Conservation (phyloP, 2,797 vertebrate genomes). For the Catostomus latipinnis region DNA sequence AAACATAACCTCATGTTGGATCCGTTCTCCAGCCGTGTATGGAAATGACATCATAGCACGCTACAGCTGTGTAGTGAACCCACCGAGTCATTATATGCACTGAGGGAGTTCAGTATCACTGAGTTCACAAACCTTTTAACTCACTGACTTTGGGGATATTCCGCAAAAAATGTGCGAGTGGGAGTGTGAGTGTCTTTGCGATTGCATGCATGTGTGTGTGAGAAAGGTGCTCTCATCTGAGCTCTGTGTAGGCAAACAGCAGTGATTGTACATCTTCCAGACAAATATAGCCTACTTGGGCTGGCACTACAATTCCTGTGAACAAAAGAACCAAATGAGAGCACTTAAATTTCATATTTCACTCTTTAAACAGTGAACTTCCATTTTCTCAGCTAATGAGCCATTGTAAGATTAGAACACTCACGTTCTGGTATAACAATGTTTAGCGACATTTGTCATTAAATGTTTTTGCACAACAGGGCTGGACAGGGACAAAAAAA, state of each 20-base stretch:
- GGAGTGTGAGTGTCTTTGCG: background rate
- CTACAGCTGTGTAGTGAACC: slow-evolving; percentile 22
- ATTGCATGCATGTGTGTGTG: background rate
- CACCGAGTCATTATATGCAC: background rate
- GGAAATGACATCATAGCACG: background rate
- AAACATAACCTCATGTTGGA: background rate
- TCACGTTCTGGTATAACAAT: background rate
- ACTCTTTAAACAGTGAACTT: slow-evolving; percentile 8
- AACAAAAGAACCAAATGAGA: slow-evolving; percentile 1
- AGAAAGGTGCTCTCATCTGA: background rate
- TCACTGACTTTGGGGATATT: background rate
- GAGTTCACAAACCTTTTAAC: slow-evolving; percentile 8
- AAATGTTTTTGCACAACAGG: background rate
- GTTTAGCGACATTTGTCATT: background rate
- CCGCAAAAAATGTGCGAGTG: background rate
- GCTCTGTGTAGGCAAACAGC: background rate
- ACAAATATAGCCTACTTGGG: background rate
- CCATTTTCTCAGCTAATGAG: background rate
- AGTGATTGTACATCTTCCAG: background rate
- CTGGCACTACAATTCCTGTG: background rate
- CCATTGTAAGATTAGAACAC: background rate
- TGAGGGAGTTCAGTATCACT: slow-evolving; percentile 31
- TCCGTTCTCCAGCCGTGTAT: background rate
- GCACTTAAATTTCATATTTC: background rate
- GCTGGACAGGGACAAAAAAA: too few species aligned